Evolutionary conservation across 2,888 invertebrate species (phyloP), one percentile per base, ranked within the genome.

Genomic region (Girardia tigrina): DNA sequence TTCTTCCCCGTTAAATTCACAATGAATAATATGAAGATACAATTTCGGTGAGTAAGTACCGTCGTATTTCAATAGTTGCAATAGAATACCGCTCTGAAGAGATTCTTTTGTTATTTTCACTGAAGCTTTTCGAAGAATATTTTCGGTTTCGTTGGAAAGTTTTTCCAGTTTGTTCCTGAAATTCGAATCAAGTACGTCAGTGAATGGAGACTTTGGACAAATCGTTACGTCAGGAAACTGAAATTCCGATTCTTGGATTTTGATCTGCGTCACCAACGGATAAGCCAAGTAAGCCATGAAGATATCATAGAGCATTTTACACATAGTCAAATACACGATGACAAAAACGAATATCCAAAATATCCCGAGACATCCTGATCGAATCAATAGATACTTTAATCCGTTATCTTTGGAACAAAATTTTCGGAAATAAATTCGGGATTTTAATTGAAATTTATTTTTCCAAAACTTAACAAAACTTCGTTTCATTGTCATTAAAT

Each of bases 221-320:
- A 56, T 56, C 56, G 56, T 56, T 12, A 56, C 56, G n/a, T 56
- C 56, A 56, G 56, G 56, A 56, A 56, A 56, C 23, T 56, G 56
- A 16, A 56, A 56, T 56, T 56, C 20, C 20, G n/a, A 56, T 6
- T 23, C 23, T 4, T 4, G 2, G 4, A 56, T 56, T 56, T 56
- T 56, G 56, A 56, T 56, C 23, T 56, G 56, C 8, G 56, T 56
- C 4, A 56, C 56, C 23, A 56, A 56, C n/a, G 56, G 56, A n/a
- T 56, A 56, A 20, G n/a, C 8, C 23, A 20, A 20, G 23, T 56
- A 56, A 4, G 56, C 56, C 23, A 56, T 6, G 4, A 56, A 20
- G 4, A 56, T 4, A 56, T 56, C 56, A 16, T 56, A 56, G 2
- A 56, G 4, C 56, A 56, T 56, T 56, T 4, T 56, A 56, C 4